Evolutionary conservation across 2,797 vertebrate species (phyloP), one percentile per base, ranked within the genome.

Genomic region (Tauraco hartlaubi): DNA sequence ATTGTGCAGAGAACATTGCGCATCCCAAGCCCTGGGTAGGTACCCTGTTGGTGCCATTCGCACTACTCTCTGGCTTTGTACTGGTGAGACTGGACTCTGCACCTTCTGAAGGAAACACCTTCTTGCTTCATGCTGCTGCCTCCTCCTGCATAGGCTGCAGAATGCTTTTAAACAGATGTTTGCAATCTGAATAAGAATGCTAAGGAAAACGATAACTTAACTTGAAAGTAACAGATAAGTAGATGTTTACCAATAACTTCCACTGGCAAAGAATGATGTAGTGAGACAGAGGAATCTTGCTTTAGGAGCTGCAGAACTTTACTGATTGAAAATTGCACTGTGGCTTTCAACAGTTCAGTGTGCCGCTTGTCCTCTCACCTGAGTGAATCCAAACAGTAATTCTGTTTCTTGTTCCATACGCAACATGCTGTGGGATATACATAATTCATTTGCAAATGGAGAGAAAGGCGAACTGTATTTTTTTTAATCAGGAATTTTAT

Each of bases 41-140:
- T 9, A 2, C 29, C 17, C 46, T 0, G 9, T 4, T 3, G 41
- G 15, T 75, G 62, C 61, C 22, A 1, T 21, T 3, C 12, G 25
- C 6, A 1, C 2, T n/a, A 0, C 44, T 33, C 48, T 68, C 35
- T 64, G 80, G 19, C 55, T 55, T 46, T 46, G 63, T 17, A 19
- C 5, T 1, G 4, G 3, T 0, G 3, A 20, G 31, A 18, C 28
- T 43, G 37, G 25, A 13, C 44, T 28, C n/a, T 8, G 17, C 12
- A 11, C 0, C 28, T 55, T 26, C 17, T 39, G 58, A 15, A 61
- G 78, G 17, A 29, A n/a, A 25, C 8, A 1, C 11, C 37, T 31
- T 31, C 17, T 11, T 39, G 22, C 31, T 58, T 33, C 37, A 5
- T 29, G 25, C 51, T 82, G 76, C 82, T 43, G 69, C 41, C 15